phyloP scores from a whole-genome alignment of 2,797 vertebrate genomes.

The Kryptopterus vitreolus region DNA sequence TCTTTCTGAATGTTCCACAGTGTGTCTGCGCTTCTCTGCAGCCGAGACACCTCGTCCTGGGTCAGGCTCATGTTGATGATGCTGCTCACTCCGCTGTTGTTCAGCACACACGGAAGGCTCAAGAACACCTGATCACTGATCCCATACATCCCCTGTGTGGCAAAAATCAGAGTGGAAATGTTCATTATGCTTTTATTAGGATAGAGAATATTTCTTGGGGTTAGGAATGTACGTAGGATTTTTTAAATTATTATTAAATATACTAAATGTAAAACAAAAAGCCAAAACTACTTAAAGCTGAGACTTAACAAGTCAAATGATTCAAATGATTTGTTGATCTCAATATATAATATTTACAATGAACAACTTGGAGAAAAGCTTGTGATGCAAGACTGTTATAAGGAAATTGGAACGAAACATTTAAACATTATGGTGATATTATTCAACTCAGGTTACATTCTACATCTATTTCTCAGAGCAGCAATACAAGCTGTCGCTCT shows the following conservation, averaged over 20 bases:
- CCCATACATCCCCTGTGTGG: constrained; percentile 84
- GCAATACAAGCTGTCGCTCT: too few species aligned
- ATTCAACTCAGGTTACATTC: too few species aligned
- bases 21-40: constrained; percentile 87
- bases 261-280: not conserved
- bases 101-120: constrained; percentile 89
- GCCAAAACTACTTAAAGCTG: too few species aligned
- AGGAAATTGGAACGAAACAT: not conserved
- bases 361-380: not conserved
- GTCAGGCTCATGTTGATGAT: constrained; percentile 93
- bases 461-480: too few species aligned
- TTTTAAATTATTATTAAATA: not conserved
- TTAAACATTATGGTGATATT: not conserved
- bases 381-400: not conserved
- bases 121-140: constrained; percentile 90
- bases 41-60: constrained; percentile 81
- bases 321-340: too few species aligned
- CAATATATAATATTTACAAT: not conserved
- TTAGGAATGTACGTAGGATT: not conserved
- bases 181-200: not conserved
- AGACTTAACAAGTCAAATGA: too few species aligned
- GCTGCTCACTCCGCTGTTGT: constrained; percentile 78
- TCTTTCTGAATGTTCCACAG: constrained; percentile 94
- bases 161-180: not conserved
- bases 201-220: not conserved